Percentiles rank a stretch among this genome's conserved stretches.
phyloP scores from a whole-genome alignment of 2,797 vertebrate species.

The Forpus xanthops region DNA sequence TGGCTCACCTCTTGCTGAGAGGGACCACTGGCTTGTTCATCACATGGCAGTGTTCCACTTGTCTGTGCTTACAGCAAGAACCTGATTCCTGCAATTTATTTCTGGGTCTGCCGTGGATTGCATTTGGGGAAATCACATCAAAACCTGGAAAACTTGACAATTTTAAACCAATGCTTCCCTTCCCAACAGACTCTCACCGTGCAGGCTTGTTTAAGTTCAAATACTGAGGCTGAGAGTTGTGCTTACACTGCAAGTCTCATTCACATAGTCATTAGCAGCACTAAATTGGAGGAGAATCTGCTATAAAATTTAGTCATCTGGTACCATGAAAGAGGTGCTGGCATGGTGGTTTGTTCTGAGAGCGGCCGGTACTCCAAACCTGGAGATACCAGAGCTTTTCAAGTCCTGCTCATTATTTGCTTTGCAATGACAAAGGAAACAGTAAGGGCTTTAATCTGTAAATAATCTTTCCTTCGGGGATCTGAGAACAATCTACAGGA shows the following conservation, averaged over 20 bases:
- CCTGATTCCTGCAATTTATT: neutral
- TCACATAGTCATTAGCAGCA: neutral
- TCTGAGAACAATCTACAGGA: neutral
- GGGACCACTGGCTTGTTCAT: neutral
- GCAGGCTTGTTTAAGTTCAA: neutral
- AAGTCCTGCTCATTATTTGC: conserved; percentile 30
- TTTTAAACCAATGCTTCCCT: neutral
- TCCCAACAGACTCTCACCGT: neutral
- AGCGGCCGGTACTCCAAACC: neutral
- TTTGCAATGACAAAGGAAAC: conserved; percentile 9
- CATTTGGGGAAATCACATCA: neutral
- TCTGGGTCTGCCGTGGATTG: neutral
- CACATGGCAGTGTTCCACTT: neutral
- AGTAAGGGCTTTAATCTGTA: neutral
- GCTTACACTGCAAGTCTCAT: neutral
- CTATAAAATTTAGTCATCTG: neutral
- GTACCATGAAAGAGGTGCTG: neutral
- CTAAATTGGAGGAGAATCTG: neutral
- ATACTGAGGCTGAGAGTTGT: neutral
- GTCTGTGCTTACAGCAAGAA: neutral
- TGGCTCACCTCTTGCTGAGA: neutral
- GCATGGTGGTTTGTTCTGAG: neutral
- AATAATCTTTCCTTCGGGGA: neutral
- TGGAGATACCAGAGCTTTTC: conserved; percentile 9
- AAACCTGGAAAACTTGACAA: neutral